Evolutionary conservation across 2,797 vertebrate species (phyloP).

Genomic region (Lycodopsis pacificus): DNA sequence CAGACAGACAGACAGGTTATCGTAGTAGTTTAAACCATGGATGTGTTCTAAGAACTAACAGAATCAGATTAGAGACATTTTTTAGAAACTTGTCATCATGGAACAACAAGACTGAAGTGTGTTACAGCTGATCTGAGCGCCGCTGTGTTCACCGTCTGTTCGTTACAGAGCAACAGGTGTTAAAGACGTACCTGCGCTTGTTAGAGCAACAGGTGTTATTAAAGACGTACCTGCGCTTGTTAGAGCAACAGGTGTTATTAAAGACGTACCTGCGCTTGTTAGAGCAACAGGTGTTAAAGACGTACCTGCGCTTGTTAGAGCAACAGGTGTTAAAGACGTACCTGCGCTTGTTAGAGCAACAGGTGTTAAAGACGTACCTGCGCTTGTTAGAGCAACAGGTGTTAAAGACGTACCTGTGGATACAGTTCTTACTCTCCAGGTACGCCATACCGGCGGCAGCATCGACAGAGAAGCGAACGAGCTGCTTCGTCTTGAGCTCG

Average conservation of each 20-base stretch:
- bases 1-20: background rate
- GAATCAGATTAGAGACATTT: too few species aligned
- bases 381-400: background rate
- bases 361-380: too few species aligned
- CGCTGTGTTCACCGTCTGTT: background rate
- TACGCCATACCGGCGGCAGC: conserved; percentile 95
- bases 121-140: background rate
- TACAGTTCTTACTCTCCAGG: conserved; percentile 96
- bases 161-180: background rate
- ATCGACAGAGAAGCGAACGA: conserved; percentile 94
- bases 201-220: background rate
- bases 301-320: conserved; percentile 75
- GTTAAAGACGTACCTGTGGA: conserved; percentile 86
- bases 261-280: too few species aligned
- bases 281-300: background rate
- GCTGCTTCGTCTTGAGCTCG: conserved; percentile 93
- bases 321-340: background rate
- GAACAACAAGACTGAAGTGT: too few species aligned
- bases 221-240: conserved; percentile 80
- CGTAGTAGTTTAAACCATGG: too few species aligned
- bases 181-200: too few species aligned
- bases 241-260: too few species aligned
- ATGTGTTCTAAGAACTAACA: too few species aligned
- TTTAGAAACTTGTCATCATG: too few species aligned
- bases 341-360: conserved; percentile 83